These are phyloP conservation scores for Drosophila prolongata DNA, from an alignment of 2,888 invertebrate species.

Conservation along the genomic window DNA sequence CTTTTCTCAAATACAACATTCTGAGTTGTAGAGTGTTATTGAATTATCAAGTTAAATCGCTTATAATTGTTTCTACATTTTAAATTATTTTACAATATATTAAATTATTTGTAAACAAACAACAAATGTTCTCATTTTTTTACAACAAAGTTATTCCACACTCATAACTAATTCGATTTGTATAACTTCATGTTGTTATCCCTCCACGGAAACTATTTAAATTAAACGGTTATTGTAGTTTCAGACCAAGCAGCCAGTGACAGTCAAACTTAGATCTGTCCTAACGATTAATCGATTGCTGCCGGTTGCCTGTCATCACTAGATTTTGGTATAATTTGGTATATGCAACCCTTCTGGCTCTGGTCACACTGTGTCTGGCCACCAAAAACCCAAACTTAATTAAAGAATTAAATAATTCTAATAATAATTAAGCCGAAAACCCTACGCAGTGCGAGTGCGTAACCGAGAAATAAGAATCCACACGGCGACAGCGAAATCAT, in stretches of 20 bases:
- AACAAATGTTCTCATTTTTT: too few species aligned
- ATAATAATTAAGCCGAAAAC: slow-evolving; percentile 18
- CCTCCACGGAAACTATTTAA: too few species aligned
- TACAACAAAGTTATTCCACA: too few species aligned
- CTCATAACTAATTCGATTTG: too few species aligned
- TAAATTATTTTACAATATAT: too few species aligned
- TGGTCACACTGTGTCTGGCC: slow-evolving; percentile 23
- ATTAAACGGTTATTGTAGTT: neutral
- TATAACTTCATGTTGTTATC: too few species aligned
- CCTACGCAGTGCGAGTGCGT: slow-evolving; percentile 61
- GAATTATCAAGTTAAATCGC: too few species aligned
- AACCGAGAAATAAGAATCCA: slow-evolving; percentile 37
- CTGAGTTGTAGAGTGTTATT: too few species aligned
- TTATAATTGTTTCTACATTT: too few species aligned
- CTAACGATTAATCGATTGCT: slow-evolving; percentile 1
- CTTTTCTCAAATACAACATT: too few species aligned
- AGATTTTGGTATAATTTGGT: neutral
- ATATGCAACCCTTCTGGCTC: too few species aligned
- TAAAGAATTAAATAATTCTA: slow-evolving; percentile 29
- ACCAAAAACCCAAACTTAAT: slow-evolving; percentile 30
- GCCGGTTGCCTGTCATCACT: neutral
- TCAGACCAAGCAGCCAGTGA: neutral
- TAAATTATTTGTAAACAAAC: too few species aligned
- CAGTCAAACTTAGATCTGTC: neutral
- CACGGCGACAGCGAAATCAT: slow-evolving; percentile 47